Evolutionary conservation across 2,888 invertebrate species (phyloP), one percentile per base, ranked within the genome.

Genomic region (Microchrysa polita): DNA sequence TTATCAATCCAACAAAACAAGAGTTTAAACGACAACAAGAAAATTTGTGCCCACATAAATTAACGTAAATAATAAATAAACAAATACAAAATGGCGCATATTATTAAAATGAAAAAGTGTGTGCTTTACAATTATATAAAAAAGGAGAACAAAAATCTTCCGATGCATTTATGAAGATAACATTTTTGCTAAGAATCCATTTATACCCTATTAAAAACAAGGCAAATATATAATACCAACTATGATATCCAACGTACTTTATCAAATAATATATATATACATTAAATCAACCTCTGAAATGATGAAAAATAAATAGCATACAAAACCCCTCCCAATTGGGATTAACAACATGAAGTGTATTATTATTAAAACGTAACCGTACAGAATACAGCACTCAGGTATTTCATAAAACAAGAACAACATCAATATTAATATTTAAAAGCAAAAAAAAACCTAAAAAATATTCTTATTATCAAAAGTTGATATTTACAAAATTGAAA

Each of bases 361-460:
- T 57, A 69, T 48, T 65, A 34, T 48, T 65, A 34, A 63, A 63
- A 65, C 40, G 42, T 69, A 69, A 69, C 40, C 55, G 27, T 44
- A 69, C 69, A 40, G 69, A 69, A 42, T 69, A 55, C 55, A 69
- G 57, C 69, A 69, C 69, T 69, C 69, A 69, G 69, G 69, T 69
- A 69, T 69, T 69, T 69, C 55, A 69, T 69, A 69, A 57, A 69
- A 27, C 20, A 48, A 7, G 16, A 65, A 48, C 18, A 67, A 53
- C 20, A 53, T 14, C 55, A 67, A 69, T 69, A 69, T 69, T 69
- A 69, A 67, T 67, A 52, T 55, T 55, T n/a, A n/a, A n/a, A n/a
- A n/a, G n/a, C n/a, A 69, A 55, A 55, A 52, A 34, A 27, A 52
- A 53, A 48, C 12, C 20, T 53, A 27, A 53, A 34, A 34, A n/a